Evolutionary conservation across 2,888 invertebrate species (phyloP).

Genomic region (Bibio marci): DNA sequence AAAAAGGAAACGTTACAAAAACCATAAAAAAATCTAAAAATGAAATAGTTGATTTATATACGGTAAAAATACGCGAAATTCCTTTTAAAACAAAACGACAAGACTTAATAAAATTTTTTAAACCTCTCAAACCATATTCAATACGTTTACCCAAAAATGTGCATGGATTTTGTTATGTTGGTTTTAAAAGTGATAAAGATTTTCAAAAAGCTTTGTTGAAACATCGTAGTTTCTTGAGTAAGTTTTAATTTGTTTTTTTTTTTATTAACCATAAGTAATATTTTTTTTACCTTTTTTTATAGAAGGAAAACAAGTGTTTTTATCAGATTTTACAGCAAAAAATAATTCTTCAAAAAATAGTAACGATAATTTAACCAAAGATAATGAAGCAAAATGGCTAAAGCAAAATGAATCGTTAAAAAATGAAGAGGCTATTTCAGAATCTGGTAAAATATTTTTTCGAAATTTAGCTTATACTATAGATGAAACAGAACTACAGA

Average conservation of each 20-base stretch:
- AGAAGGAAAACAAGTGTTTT: conserved; percentile 44
- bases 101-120: conserved; percentile 70
- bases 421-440: conserved; percentile 64
- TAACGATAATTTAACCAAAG: conserved; percentile 10
- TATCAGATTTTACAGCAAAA: conserved; percentile 33
- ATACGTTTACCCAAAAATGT: conserved; percentile 61
- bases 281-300: conserved; percentile 12
- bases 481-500: conserved; percentile 69
- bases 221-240: conserved; percentile 73
- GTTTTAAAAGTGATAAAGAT: conserved; percentile 68
- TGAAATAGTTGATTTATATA: conserved; percentile 32
- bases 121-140: conserved; percentile 59
- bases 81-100: conserved; percentile 66
- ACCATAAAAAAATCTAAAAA: conserved; percentile 24
- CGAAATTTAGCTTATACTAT: conserved; percentile 78
- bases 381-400: conserved; percentile 34
- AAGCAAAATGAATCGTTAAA: conserved; percentile 43
- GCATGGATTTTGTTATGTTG: conserved; percentile 79
- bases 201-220: conserved; percentile 64
- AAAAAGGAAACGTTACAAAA: conserved; percentile 26
- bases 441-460: conserved; percentile 84
- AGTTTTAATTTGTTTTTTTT: conserved; percentile 13
- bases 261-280: conserved; percentile 2
- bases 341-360: conserved; percentile 24
- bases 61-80: conserved; percentile 59